Base-by-base conservation (phyloP, 2,888 invertebrate genomes). In the Phaedon cochleariae region DNA sequence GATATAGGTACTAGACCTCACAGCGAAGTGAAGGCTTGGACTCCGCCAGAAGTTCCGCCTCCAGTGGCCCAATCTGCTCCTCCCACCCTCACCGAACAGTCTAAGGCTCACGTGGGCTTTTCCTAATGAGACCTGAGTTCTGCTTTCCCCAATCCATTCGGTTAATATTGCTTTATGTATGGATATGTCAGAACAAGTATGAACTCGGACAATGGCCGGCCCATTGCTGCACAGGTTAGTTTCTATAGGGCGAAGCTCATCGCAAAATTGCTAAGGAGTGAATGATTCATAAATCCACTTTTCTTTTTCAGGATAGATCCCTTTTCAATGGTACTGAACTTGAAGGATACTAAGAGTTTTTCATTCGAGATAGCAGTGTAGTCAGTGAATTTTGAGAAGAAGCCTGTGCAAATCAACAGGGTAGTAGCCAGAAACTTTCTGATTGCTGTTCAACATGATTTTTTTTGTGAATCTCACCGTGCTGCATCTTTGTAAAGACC, bases 1-100 rank as follows among this genome's bases (percentile, higher is more conserved):
- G 93, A 93, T 83, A 88, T 88, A 83, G 88, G 90, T 83, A 92
- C 91, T 84, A 90, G 94, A 85, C 93, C 94, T 82, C 93, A 93
- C 86, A 94, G 94, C 86, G 94, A 94, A 87, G 91, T 93, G 81
- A 93, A 93, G 85, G 91, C 90, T 70, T 90, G 90, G 85, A 89
- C 88, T 69, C 89, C 90, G 49, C 87, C 89, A 77, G 85, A 87
- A 73, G 86, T 88, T 72, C 87, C 87, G 62, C 88, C 89, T 45
- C 41, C 41, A 73, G 87, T 89, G 68, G 89, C 90, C 67, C 89
- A 89, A 80, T 90, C 90, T 67, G 90, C 90, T 72, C 90, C 90
- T 59, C 90, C 90, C 68, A 87, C 89, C 80, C 84, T 89, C 76
- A 85, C 86, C 73, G 87, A 87, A 77, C 87, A 87, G 83, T 84